Percentiles rank a stretch among this genome's conserved stretches.
These are phyloP conservation scores for Cisticola juncidis DNA, from an alignment of 2,113 vertebrate genomes.

Conservation along the genomic window DNA sequence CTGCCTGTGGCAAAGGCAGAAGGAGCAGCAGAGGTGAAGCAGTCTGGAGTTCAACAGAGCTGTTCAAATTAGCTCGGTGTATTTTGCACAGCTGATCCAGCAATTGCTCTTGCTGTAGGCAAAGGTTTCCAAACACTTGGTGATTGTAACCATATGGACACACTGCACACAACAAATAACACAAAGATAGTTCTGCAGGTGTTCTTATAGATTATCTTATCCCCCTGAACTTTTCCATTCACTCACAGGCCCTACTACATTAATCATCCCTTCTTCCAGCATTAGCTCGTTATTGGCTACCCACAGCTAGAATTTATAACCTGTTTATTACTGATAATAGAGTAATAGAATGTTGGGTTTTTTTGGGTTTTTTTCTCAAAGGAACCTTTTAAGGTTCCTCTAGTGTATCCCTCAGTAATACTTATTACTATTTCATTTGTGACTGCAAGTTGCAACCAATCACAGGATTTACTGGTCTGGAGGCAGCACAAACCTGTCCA, in stretches of 20 bases:
- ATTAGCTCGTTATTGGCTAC: neutral
- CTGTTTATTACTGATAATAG: neutral
- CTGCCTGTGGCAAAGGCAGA: neutral
- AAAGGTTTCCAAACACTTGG: neutral
- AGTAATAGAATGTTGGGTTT: neutral
- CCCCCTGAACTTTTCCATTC: neutral
- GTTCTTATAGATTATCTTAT: neutral
- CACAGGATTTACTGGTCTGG: neutral
- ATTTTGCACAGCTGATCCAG: neutral
- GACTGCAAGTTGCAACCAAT: neutral
- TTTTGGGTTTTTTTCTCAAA: neutral
- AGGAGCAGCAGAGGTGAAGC: neutral
- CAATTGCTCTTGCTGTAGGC: conserved; percentile 1
- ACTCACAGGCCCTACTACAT: neutral
- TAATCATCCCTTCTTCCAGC: neutral
- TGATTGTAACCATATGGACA: neutral
- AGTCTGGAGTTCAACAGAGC: neutral
- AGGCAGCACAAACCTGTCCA: neutral
- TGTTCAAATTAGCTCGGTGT: neutral
- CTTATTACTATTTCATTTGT: neutral
- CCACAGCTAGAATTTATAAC: neutral
- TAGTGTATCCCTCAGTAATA: neutral
- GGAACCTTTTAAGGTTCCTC: neutral
- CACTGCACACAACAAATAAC: neutral
- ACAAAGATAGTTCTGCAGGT: neutral